These are phyloP conservation scores for Clarias gariepinus DNA, from an alignment of 2,113 vertebrate species.

Conservation along the genomic window DNA sequence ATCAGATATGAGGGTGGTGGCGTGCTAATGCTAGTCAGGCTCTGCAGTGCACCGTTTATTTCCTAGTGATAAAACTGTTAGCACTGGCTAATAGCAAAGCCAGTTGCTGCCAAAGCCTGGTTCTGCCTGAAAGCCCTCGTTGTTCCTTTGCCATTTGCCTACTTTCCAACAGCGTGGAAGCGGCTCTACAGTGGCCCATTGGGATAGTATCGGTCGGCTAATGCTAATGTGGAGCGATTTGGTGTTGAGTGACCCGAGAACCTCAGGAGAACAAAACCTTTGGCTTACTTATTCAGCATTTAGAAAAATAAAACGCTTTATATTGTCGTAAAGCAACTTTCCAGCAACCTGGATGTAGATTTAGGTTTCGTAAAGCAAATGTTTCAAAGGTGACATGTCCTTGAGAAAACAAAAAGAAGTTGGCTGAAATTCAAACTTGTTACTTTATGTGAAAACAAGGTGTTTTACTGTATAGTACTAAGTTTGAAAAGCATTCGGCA, in stretches of 20 bases:
- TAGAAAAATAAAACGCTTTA: too few species aligned
- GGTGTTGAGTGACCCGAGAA: neutral
- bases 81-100: conserved; percentile 69
- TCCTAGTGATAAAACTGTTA: conserved; percentile 79
- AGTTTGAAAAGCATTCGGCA: too few species aligned
- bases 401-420: too few species aligned
- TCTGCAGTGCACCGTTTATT: conserved; percentile 72
- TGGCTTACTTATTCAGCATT: neutral
- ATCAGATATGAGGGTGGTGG: conserved; percentile 63
- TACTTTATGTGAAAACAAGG: too few species aligned
- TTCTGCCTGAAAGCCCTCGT: conserved; percentile 62
- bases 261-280: neutral
- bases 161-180: conserved; percentile 52
- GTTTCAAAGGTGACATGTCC: too few species aligned
- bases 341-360: too few species aligned
- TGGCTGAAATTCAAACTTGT: too few species aligned
- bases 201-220: conserved; percentile 20
- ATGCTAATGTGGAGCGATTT: neutral
- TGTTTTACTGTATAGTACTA: too few species aligned
- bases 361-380: too few species aligned
- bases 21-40: conserved; percentile 72
- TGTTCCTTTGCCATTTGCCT: conserved; percentile 61
- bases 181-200: conserved; percentile 45
- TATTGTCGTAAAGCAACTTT: too few species aligned
- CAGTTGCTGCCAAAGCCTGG: conserved; percentile 64